phyloP scores from a whole-genome alignment of 2,113 vertebrate genomes.

The Accipiter cooperii region DNA sequence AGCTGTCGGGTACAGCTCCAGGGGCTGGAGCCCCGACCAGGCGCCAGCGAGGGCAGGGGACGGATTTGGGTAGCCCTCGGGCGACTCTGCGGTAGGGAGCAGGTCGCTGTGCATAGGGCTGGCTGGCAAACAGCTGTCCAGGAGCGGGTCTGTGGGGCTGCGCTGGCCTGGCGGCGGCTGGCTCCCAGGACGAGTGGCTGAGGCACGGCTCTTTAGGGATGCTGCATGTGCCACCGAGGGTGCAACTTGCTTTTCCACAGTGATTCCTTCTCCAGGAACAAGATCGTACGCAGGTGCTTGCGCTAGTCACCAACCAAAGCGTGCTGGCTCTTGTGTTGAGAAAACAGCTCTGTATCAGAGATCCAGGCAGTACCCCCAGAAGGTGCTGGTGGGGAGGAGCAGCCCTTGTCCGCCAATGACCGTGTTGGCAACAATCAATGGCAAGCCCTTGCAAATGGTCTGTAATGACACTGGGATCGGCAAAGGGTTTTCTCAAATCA shows the following conservation, averaged over 20 bases:
- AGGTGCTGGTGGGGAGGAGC: not conserved
- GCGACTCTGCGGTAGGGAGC: fast-evolving
- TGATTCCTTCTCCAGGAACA: not conserved
- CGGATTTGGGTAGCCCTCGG: not conserved
- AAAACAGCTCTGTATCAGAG: not conserved
- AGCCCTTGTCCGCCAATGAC: fast-evolving
- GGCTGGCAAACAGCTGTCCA: not conserved
- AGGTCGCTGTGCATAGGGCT: fast-evolving
- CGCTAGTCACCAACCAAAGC: not conserved
- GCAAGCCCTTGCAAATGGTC: not conserved
- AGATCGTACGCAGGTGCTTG: not conserved
- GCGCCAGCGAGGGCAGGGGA: not conserved
- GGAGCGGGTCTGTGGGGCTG: not conserved
- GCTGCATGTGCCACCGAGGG: fast-evolving
- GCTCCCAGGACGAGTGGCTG: not conserved
- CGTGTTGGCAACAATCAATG: not conserved
- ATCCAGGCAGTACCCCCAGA: not conserved
- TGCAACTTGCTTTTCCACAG: fast-evolving
- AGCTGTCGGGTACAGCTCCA: fast-evolving
- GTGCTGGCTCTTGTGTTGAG: not conserved
- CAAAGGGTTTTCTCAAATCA: not conserved
- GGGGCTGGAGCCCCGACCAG: not conserved
- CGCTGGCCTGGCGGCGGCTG: fast-evolving
- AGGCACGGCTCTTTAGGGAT: not conserved
- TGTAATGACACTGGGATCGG: not conserved